These are phyloP conservation scores for Drosophila mimica DNA, from an alignment of 2,888 invertebrate genomes.

Conservation along the genomic window DNA sequence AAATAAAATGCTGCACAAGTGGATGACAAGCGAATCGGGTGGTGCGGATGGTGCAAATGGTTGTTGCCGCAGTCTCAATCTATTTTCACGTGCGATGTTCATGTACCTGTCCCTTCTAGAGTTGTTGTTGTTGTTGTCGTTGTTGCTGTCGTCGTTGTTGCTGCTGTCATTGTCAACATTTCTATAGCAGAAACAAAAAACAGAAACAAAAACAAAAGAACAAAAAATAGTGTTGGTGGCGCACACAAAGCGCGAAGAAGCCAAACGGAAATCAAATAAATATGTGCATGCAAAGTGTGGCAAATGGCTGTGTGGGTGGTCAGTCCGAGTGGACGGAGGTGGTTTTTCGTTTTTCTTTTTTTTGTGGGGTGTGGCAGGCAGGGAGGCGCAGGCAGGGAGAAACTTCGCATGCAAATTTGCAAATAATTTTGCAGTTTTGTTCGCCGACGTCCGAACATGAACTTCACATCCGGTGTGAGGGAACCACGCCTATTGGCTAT, in stretches of 20 bases:
- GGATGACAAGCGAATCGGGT: slow-evolving; percentile 14
- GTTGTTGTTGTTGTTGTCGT: slow-evolving; percentile 22
- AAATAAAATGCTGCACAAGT: slow-evolving; percentile 58
- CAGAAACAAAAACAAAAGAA: slow-evolving; percentile 10
- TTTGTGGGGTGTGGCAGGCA: background rate
- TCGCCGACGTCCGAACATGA: slow-evolving; percentile 67
- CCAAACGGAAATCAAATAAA: slow-evolving; percentile 58
- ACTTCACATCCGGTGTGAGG: slow-evolving; percentile 59
- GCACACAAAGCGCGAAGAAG: slow-evolving; percentile 14
- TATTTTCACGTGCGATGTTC: slow-evolving; percentile 32
- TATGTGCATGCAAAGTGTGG: slow-evolving; percentile 56
- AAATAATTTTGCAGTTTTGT: slow-evolving; percentile 60
- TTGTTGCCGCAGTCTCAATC: slow-evolving; percentile 30
- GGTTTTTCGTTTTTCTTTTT: background rate
- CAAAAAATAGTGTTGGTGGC: slow-evolving; percentile 1
- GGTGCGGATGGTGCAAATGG: background rate
- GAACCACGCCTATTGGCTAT: slow-evolving; percentile 53
- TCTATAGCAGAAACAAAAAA: slow-evolving; percentile 53
- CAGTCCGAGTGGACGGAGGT: background rate
- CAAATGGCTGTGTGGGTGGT: slow-evolving; percentile 15
- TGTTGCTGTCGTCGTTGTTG: slow-evolving; percentile 33
- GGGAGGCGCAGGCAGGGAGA: slow-evolving; percentile 10
- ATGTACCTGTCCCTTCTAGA: slow-evolving; percentile 22
- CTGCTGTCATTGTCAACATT: slow-evolving; percentile 71
- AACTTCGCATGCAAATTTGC: slow-evolving; percentile 69